Evolutionary conservation across 2,113 vertebrate species (phyloP).

Genomic region (Butorides virescens): DNA sequence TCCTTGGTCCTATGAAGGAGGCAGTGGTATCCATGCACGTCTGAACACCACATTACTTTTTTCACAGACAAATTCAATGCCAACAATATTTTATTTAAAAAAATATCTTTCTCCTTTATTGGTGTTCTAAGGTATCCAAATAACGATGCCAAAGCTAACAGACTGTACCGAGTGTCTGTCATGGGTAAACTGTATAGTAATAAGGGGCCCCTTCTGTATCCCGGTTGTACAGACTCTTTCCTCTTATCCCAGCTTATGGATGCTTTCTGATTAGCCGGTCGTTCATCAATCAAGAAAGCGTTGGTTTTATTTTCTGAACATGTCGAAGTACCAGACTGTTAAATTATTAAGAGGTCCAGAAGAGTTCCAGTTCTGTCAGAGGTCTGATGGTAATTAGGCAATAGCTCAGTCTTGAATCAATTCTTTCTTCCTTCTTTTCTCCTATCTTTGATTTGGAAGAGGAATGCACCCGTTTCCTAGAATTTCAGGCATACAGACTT

Average conservation of each 20-base stretch:
- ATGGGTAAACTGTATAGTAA: not conserved
- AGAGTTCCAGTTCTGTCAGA: not conserved
- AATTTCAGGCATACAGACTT: not conserved
- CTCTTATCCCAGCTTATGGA: not conserved
- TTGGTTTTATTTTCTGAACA: not conserved
- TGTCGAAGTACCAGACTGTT: not conserved
- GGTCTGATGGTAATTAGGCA: not conserved
- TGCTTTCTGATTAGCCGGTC: not conserved
- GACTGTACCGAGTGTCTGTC: not conserved
- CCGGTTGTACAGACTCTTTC: not conserved
- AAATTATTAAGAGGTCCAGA: not conserved
- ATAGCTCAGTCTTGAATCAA: not conserved
- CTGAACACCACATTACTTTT: not conserved
- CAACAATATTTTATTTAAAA: not conserved
- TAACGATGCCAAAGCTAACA: conserved; percentile 41
- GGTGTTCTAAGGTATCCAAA: not conserved
- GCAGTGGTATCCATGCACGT: not conserved
- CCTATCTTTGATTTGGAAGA: not conserved
- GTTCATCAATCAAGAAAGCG: not conserved
- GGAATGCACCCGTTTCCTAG: not conserved
- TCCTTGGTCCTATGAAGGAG: not conserved
- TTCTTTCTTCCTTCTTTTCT: not conserved
- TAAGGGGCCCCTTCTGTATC: not conserved
- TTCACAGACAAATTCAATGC: not conserved
- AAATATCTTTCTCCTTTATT: not conserved